Base-by-base conservation (phyloP, 2,797 vertebrate genomes). In the Thripadectes ignobilis region DNA sequence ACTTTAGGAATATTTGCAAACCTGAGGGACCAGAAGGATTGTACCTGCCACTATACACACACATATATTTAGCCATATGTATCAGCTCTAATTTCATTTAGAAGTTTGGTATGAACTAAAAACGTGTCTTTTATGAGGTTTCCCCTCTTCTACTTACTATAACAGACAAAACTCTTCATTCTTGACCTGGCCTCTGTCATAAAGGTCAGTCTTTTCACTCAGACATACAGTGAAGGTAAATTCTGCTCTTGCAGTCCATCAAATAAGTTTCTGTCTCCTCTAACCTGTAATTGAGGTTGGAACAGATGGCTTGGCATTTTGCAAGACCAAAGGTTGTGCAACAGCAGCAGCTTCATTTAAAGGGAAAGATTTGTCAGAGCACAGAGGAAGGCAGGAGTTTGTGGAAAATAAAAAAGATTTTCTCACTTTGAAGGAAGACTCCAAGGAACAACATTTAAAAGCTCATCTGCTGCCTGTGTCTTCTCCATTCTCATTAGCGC, bases 231-330 rank as follows among this genome's bases (percentile, higher is more conserved):
- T 7, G 32, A 91, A 92, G 84, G 84, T 27, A 93, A 95, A 91
- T 71, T 86, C 68, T 92, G 78, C 86, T 85, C 52, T 85, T 90
- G 86, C 80, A 96, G 85, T 73, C 88, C 83, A 82, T 63, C 92
- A 93, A 96, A 85, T 92, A 93, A 87, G 88, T 96, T 96, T 92
- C 90, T 96, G 91, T 89, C 87, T 97, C 88, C 57, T 66, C 85
- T 85, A 97, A 95, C 88, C 84, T 97, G 52, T 95, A 96, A 96
- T 94, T 96, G 92, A 96, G 88, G 91, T 93, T 92, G 81, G 89
- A 96, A 93, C 81, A 96, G 84, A 95, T 89, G 87, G 86, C 75
- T 96, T 96, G 85, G 92, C 78, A 29, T 97, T 96, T 96, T 95
- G 93, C 87, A 96, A 96, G 94, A 96, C 81, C 81, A 93, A 74